These are phyloP conservation scores for Amphiduros pacificus DNA, from an alignment of 2,888 invertebrate species.

Conservation along the genomic window DNA sequence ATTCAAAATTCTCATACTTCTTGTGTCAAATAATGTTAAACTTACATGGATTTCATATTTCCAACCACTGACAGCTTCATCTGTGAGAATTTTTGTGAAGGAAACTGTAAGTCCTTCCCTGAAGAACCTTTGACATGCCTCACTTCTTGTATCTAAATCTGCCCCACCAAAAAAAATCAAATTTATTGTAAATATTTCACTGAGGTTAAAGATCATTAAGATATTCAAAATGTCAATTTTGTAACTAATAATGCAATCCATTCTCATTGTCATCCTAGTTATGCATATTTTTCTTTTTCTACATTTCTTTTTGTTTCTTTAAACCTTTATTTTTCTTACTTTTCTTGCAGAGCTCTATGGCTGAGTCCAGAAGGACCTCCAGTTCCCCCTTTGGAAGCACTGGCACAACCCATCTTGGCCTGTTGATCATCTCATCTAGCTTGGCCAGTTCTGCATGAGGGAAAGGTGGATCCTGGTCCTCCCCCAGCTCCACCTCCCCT, in stretches of 20 bases:
- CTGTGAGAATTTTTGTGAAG: conserved; percentile 94
- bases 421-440: conserved; percentile 93
- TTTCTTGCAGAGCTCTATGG: conserved; percentile 83
- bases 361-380: conserved; percentile 85
- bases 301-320: no score
- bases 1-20: no score
- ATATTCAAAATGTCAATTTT: neutral
- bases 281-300: no score
- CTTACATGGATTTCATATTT: conserved; percentile 89
- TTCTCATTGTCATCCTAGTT: no score
- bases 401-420: conserved; percentile 95
- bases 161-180: conserved; percentile 32
- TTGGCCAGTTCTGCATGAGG: conserved; percentile 84
- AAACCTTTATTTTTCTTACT: no score
- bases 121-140: conserved; percentile 91
- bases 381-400: conserved; percentile 95
- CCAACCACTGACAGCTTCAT: conserved; percentile 97
- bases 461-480: conserved; percentile 67
- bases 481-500: conserved; percentile 17
- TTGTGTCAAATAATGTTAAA: no score
- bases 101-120: conserved; percentile 90
- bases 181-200: neutral
- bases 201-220: neutral
- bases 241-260: neutral
- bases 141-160: conserved; percentile 86